A percentile compares a stretch with the other conserved stretches of the same genome.
Conservation (phyloP, 1,140 invertebrate species). For the Cydia strobilella region DNA sequence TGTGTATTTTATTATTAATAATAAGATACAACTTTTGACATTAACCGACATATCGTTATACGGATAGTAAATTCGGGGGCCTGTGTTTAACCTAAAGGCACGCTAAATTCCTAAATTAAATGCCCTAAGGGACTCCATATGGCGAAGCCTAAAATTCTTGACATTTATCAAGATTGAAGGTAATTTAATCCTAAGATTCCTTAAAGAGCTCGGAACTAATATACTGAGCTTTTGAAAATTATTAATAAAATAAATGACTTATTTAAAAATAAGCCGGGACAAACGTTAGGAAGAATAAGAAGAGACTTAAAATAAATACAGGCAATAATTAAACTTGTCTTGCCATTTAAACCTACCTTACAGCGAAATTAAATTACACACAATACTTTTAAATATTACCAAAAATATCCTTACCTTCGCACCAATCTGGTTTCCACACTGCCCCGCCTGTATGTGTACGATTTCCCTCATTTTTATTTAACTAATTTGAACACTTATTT, state of each 20-base stretch:
- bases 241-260: too few species aligned
- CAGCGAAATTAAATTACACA: background rate
- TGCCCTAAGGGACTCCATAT: background rate
- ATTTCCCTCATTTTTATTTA: constrained; percentile 86
- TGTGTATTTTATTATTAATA: too few species aligned
- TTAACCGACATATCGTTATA: too few species aligned
- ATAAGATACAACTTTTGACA: too few species aligned
- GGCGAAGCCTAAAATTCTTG: background rate
- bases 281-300: too few species aligned
- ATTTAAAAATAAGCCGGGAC: too few species aligned
- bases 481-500: constrained; percentile 36
- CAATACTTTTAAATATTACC: background rate
- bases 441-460: constrained; percentile 90
- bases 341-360: too few species aligned
- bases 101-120: background rate
- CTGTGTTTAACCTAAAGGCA: background rate
- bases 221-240: too few species aligned
- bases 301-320: too few species aligned
- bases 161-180: background rate
- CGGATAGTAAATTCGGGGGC: background rate
- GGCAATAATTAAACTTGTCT: too few species aligned
- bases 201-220: too few species aligned
- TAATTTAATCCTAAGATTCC: background rate
- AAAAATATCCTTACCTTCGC: constrained; percentile 84
- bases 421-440: constrained; percentile 94